A percentile compares a stretch with the other conserved stretches of the same genome.
phyloP scores from a whole-genome alignment of 2,797 vertebrate species.

The Dendrocincla tyrannina region DNA sequence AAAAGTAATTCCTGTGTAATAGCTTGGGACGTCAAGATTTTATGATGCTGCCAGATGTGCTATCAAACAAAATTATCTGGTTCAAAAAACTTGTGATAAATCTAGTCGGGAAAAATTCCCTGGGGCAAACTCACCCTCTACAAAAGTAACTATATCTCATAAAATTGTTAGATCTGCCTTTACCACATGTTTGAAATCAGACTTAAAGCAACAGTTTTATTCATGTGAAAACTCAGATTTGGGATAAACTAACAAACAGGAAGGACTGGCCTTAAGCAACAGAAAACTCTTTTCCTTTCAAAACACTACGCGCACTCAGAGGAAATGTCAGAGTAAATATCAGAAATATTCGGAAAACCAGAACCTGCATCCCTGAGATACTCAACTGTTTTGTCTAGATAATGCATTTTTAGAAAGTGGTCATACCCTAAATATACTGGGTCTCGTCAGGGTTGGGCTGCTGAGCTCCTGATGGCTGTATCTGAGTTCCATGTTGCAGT shows the following conservation, averaged over 20 bases:
- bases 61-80: constrained; percentile 75
- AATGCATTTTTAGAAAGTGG: constrained; percentile 47
- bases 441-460: neutral
- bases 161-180: constrained; percentile 49
- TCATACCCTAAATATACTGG: neutral
- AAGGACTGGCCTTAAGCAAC: constrained; percentile 40
- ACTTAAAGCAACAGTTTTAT: constrained; percentile 4
- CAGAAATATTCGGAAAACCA: constrained; percentile 45
- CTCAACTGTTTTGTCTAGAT: constrained; percentile 42
- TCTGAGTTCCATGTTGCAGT: neutral
- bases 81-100: constrained; percentile 77
- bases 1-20: constrained; percentile 77
- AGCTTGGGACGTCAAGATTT: constrained; percentile 72
- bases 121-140: constrained; percentile 55
- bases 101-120: constrained; percentile 58
- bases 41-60: constrained; percentile 79
- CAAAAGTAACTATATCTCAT: constrained; percentile 56
- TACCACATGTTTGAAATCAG: constrained; percentile 46
- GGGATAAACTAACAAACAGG: constrained; percentile 47
- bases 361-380: constrained; percentile 52
- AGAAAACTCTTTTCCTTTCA: constrained; percentile 62
- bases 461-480: rapidly evolving
- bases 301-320: neutral
- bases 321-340: constrained; percentile 59
- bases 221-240: constrained; percentile 7